These are phyloP conservation scores for Florisuga fusca DNA, from an alignment of 2,797 vertebrate species.

Conservation along the genomic window DNA sequence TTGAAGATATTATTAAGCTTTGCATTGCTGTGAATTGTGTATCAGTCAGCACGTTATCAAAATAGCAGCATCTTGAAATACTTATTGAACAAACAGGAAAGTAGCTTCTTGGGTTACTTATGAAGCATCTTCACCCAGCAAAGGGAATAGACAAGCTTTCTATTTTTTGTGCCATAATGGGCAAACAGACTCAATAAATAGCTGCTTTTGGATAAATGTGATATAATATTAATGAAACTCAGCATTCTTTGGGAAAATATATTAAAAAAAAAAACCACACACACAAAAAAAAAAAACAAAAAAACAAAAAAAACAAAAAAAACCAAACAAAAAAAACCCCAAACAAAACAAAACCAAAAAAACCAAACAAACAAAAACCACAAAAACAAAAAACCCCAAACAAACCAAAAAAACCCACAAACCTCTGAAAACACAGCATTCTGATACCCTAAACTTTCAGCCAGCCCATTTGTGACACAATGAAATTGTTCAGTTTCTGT, in stretches of 20 bases:
- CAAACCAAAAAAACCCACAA: no score
- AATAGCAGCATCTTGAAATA: conserved; percentile 77
- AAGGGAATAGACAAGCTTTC: conserved; percentile 36
- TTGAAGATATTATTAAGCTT: conserved; percentile 77
- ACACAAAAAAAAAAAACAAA: no score
- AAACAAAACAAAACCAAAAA: background rate
- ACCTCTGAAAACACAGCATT: background rate
- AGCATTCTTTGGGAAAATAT: background rate
- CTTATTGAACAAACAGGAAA: conserved; percentile 72
- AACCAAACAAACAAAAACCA: no score
- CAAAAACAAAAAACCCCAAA: no score
- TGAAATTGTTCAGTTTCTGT: background rate
- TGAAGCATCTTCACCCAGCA: conserved; percentile 55
- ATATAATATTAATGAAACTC: conserved; percentile 38
- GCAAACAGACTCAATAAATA: conserved; percentile 50
- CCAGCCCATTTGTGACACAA: background rate
- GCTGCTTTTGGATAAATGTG: conserved; percentile 32
- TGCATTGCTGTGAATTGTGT: conserved; percentile 73
- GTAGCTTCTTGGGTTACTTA: conserved; percentile 59
- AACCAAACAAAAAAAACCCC: no score
- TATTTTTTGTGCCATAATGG: conserved; percentile 12
- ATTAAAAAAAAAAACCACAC: no score
- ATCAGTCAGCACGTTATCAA: conserved; percentile 72
- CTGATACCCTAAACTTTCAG: background rate
- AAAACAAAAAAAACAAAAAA: no score